Evolutionary conservation across 2,113 vertebrate species (phyloP).

Genomic region (Melanerpes aurifrons): DNA sequence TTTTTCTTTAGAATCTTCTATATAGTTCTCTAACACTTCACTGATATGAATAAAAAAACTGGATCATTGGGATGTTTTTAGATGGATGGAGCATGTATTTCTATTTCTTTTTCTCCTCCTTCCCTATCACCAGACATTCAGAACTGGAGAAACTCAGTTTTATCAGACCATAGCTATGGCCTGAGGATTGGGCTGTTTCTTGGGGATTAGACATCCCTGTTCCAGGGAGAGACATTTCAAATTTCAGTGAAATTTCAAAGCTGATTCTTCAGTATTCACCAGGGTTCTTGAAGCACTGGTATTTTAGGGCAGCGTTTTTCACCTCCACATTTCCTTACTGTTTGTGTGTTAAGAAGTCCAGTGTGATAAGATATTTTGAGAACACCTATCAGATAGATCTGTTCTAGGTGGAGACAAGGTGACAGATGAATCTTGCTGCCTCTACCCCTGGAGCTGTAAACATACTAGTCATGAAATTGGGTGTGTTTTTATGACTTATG

Average conservation of each 20-base stretch:
- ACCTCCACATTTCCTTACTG: not conserved
- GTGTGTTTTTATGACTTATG: not conserved
- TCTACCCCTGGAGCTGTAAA: conserved; percentile 31
- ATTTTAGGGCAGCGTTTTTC: conserved; percentile 22
- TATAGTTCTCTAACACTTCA: not conserved
- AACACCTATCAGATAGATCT: conserved; percentile 24
- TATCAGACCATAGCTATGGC: not conserved
- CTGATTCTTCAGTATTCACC: not conserved
- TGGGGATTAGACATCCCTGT: not conserved
- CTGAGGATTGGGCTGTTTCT: not conserved
- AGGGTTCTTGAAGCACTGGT: not conserved
- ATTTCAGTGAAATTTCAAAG: not conserved
- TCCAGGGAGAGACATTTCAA: not conserved
- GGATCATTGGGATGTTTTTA: conserved; percentile 11
- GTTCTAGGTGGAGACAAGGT: conserved; percentile 28
- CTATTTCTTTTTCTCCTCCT: not conserved
- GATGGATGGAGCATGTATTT: not conserved
- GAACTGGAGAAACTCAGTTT: not conserved
- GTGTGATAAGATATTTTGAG: conserved; percentile 18
- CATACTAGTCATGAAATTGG: conserved; percentile 4
- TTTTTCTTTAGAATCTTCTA: conserved; percentile 33
- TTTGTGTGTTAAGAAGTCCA: conserved; percentile 23
- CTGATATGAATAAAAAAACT: conserved; percentile 11
- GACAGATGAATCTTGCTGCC: conserved; percentile 27
- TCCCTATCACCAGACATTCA: not conserved